Percentiles rank a stretch among this genome's conserved stretches.
Evolutionary conservation across 2,888 invertebrate genomes (phyloP).

Genomic region (Argyresthia goedartella): DNA sequence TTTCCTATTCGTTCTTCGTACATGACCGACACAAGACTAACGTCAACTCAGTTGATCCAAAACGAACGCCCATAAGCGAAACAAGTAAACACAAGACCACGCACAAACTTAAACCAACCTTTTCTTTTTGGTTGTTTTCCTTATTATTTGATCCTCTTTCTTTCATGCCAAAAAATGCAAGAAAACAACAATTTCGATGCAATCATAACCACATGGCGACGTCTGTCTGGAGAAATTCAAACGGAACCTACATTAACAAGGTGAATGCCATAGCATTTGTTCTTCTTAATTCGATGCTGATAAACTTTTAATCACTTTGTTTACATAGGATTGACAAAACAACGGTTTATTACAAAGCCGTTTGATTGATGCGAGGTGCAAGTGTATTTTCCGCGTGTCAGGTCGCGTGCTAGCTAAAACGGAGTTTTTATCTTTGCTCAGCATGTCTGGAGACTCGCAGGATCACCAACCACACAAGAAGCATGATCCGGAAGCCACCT

Average conservation of each 20-base stretch:
- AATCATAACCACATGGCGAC: conserved; percentile 57
- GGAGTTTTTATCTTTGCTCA: conserved; percentile 13
- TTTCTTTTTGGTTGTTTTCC: too few species aligned
- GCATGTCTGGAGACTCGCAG: conserved; percentile 55
- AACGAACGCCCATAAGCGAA: too few species aligned
- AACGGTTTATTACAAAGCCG: neutral
- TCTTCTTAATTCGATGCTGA: conserved; percentile 10
- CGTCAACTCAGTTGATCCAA: too few species aligned
- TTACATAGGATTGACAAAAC: conserved; percentile 19
- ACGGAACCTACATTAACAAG: conserved; percentile 37
- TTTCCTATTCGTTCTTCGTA: too few species aligned
- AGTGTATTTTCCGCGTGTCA: neutral
- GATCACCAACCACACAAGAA: conserved; percentile 38
- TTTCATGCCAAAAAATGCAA: conserved; percentile 38
- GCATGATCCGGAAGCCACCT: conserved; percentile 41
- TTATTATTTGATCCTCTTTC: neutral
- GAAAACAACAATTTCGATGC: conserved; percentile 56
- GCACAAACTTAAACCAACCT: too few species aligned
- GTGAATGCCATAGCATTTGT: conserved; percentile 19
- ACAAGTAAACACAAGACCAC: too few species aligned
- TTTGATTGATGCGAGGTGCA: neutral
- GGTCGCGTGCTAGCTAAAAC: conserved; percentile 10
- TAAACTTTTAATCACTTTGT: conserved; percentile 24
- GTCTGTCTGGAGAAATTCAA: conserved; percentile 45
- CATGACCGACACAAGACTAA: too few species aligned